Percentiles rank a stretch among this genome's conserved stretches.
phyloP scores from a whole-genome alignment of 2,113 vertebrate species.

The Talpa occidentalis region DNA sequence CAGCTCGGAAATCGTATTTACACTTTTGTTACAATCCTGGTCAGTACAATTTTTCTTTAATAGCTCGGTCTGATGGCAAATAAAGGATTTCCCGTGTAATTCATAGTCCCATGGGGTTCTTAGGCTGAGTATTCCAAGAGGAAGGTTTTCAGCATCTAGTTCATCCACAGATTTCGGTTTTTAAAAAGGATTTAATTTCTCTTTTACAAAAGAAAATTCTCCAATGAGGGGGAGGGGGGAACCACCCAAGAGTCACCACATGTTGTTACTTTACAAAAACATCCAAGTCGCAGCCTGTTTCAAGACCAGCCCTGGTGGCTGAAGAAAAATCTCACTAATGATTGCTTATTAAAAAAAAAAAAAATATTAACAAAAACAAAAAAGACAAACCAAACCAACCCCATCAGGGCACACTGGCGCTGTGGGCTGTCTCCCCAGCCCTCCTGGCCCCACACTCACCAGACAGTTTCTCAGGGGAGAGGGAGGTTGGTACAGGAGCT shows the following conservation, averaged over 20 bases:
- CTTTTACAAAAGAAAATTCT: conserved; percentile 73
- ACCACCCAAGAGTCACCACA: background rate
- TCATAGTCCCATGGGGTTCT: conserved; percentile 70
- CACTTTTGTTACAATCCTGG: conserved; percentile 84
- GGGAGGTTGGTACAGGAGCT: background rate
- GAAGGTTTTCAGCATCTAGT: conserved; percentile 59
- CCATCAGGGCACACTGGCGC: background rate
- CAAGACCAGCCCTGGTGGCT: conserved; percentile 40
- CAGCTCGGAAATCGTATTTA: conserved; percentile 83
- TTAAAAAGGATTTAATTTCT: conserved; percentile 70
- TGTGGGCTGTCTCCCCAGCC: background rate
- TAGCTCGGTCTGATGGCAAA: conserved; percentile 79
- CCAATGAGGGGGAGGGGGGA: background rate
- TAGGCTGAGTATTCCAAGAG: conserved; percentile 49
- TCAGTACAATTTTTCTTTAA: conserved; percentile 79
- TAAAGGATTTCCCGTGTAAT: conserved; percentile 48
- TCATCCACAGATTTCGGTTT: conserved; percentile 75
- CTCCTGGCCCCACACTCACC: background rate
- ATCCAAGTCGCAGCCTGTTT: background rate
- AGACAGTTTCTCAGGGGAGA: background rate
- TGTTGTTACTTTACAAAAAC: background rate
- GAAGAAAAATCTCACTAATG: conserved; percentile 67
- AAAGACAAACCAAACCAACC: conserved; percentile 18
- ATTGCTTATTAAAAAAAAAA: conserved; percentile 34
- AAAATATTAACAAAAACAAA: background rate